These are phyloP conservation scores for Drosophila baimaii DNA, from an alignment of 1,140 invertebrate species.

Conservation along the genomic window DNA sequence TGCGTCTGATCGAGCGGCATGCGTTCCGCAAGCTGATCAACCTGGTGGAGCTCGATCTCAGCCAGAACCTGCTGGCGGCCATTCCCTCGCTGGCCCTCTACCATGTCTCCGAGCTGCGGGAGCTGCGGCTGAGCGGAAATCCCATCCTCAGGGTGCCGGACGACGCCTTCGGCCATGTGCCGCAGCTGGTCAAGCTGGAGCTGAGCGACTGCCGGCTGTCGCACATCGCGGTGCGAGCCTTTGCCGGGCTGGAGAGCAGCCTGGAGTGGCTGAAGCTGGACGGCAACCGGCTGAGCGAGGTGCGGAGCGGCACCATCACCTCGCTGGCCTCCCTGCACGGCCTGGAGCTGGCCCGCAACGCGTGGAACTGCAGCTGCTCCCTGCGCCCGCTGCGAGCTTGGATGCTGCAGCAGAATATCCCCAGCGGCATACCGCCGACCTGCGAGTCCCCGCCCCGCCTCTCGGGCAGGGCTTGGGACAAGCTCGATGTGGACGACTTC, in stretches of 20 bases:
- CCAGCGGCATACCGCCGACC: constrained; percentile 88
- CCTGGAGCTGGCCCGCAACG: constrained; percentile 90
- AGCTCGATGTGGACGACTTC: constrained; percentile 91
- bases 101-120: constrained; percentile 89
- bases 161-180: constrained; percentile 88
- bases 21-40: constrained; percentile 90
- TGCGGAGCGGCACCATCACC: constrained; percentile 88
- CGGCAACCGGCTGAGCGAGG: constrained; percentile 88
- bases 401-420: constrained; percentile 91
- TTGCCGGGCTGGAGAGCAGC: constrained; percentile 88
- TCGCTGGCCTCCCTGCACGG: constrained; percentile 89
- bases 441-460: constrained; percentile 88
- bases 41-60: constrained; percentile 91
- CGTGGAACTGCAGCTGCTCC: constrained; percentile 92
- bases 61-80: constrained; percentile 88
- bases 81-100: constrained; percentile 90
- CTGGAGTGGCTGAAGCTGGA: constrained; percentile 91
- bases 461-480: constrained; percentile 88
- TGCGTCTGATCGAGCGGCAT: constrained; percentile 87
- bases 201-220: constrained; percentile 89
- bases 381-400: constrained; percentile 90
- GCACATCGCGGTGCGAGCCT: constrained; percentile 88
- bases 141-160: constrained; percentile 88
- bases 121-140: constrained; percentile 90
- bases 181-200: constrained; percentile 90